Conservation (phyloP, 23 tunicate genomes). For the Trididemnum miniatum region DNA sequence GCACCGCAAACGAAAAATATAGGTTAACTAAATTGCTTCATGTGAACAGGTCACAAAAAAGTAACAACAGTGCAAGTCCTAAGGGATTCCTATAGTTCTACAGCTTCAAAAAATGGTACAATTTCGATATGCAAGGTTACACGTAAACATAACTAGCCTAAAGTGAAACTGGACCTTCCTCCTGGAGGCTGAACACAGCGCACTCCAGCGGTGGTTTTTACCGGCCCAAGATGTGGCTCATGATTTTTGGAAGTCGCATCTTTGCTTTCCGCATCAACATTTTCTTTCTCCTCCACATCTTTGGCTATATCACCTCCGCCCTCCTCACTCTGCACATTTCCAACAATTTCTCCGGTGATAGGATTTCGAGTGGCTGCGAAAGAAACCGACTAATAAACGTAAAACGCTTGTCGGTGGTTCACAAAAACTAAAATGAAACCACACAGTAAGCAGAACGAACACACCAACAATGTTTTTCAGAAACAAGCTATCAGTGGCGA, state of each 20-base stretch:
- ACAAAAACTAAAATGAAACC: too few species aligned
- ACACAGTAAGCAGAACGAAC: too few species aligned
- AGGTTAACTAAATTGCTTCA: too few species aligned
- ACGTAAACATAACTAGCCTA: too few species aligned
- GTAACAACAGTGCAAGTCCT: too few species aligned
- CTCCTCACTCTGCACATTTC: neutral
- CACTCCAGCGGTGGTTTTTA: neutral
- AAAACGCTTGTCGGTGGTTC: neutral
- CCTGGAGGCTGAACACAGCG: constrained; percentile 29
- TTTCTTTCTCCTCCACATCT: constrained; percentile 2
- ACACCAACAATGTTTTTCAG: too few species aligned
- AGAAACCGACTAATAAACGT: neutral
- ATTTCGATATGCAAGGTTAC: too few species aligned
- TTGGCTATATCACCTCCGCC: neutral
- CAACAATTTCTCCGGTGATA: constrained; percentile 8
- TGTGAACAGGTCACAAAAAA: too few species aligned
- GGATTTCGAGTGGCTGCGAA: neutral
- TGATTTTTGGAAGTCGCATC: neutral
- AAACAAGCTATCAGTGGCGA: too few species aligned
- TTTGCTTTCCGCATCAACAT: neutral
- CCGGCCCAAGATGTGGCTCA: neutral
- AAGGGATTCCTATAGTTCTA: too few species aligned
- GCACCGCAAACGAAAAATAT: too few species aligned
- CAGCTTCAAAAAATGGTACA: too few species aligned
- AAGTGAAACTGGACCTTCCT: constrained; percentile 14